Percentiles rank a stretch among this genome's conserved stretches.
phyloP scores from a whole-genome alignment of 2,113 vertebrate species.

The Rhinolophus ferrumequinum region DNA sequence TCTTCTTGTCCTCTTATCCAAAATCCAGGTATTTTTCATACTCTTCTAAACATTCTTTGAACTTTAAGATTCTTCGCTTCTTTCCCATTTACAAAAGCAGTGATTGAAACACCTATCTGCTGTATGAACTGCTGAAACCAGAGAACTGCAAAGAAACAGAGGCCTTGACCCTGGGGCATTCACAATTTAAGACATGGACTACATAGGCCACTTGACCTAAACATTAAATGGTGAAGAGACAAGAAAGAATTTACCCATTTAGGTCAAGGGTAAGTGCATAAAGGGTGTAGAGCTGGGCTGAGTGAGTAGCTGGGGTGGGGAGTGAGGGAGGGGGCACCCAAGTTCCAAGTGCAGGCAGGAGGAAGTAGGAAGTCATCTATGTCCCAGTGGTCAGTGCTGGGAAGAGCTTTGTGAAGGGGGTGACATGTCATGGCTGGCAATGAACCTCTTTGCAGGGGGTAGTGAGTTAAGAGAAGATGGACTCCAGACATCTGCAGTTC shows the following conservation, averaged over 20 bases:
- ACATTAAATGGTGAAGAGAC: background rate
- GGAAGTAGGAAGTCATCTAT: background rate
- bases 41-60: background rate
- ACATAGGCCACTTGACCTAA: background rate
- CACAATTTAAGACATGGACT: background rate
- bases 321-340: background rate
- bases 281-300: background rate
- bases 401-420: background rate
- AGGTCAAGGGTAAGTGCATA: background rate
- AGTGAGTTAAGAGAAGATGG: background rate
- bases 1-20: background rate
- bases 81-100: background rate
- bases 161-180: background rate
- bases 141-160: background rate
- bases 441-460: background rate
- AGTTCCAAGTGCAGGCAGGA: background rate
- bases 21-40: background rate
- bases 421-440: background rate
- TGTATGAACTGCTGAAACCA: background rate
- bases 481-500: background rate
- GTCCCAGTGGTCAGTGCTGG: background rate
- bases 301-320: background rate
- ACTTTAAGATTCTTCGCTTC: background rate
- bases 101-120: background rate
- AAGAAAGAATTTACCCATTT: background rate